These are phyloP conservation scores for Melolontha melolontha DNA, from an alignment of 2,888 invertebrate species.

Conservation along the genomic window DNA sequence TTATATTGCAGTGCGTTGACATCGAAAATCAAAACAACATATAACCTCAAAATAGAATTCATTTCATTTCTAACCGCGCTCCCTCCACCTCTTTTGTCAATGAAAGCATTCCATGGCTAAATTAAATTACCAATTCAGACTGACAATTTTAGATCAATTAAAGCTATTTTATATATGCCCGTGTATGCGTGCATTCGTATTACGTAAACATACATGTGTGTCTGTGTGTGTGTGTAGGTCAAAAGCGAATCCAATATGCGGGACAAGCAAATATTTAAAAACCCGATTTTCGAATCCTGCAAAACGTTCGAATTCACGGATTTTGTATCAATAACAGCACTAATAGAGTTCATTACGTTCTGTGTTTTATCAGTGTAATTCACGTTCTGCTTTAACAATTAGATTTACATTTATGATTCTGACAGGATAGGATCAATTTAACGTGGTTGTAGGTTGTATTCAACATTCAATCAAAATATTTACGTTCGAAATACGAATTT, in stretches of 20 bases:
- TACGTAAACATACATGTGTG: too few species aligned
- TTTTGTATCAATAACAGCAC: not conserved
- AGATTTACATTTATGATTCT: slow-evolving; percentile 14
- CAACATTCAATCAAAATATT: not conserved
- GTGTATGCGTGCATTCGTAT: not conserved
- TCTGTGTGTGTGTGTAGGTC: too few species aligned
- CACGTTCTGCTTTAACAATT: slow-evolving; percentile 2
- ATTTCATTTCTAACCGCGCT: not conserved
- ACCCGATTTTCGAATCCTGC: too few species aligned
- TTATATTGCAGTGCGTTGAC: slow-evolving; percentile 10
- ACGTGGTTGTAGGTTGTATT: too few species aligned
- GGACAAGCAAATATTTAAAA: not conserved
- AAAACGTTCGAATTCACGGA: not conserved
- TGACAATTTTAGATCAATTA: slow-evolving; percentile 17
- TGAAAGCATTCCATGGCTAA: slow-evolving; percentile 6
- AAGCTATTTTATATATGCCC: not conserved
- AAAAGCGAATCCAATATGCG: not conserved
- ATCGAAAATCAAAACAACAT: slow-evolving; percentile 18
- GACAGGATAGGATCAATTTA: not conserved
- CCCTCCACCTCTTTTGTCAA: not conserved
- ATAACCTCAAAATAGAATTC: slow-evolving; percentile 16
- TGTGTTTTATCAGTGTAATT: slow-evolving; percentile 1
- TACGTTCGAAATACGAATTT: not conserved
- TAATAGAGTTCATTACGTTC: slow-evolving; percentile 13
- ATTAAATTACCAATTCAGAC: slow-evolving; percentile 3